These are phyloP conservation scores for Beroe ovata DNA, from an alignment of 37 sponge, comb jelly and placozoan genomes.

Conservation along the genomic window DNA sequence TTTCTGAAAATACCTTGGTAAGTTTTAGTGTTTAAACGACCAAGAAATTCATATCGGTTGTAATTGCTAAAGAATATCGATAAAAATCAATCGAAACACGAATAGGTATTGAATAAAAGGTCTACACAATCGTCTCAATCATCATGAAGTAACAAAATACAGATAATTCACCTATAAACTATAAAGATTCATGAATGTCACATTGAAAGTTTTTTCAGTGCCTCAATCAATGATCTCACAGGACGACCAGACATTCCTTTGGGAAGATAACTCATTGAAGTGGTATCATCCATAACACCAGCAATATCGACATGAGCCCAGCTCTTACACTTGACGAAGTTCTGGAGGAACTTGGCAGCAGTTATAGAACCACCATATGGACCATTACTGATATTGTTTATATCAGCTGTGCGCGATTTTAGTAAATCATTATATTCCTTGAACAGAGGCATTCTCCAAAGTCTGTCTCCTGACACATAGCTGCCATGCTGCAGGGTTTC, in stretches of 20 bases:
- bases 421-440: constrained; percentile 79
- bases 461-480: constrained; percentile 76
- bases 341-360: constrained; percentile 89
- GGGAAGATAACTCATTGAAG: constrained; percentile 26
- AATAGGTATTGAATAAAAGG: no score
- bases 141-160: no score
- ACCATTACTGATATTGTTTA: constrained; percentile 77
- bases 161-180: no score
- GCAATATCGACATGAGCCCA: constrained; percentile 95
- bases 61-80: no score
- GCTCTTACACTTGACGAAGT: constrained; percentile 73
- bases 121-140: no score
- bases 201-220: not conserved
- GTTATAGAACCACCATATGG: constrained; percentile 84
- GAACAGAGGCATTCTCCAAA: constrained; percentile 95
- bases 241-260: constrained; percentile 53
- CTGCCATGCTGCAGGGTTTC: constrained; percentile 72
- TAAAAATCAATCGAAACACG: no score
- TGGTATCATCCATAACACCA: constrained; percentile 81
- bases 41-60: no score
- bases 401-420: constrained; percentile 79
- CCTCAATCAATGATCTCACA: constrained; percentile 24
- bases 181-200: not conserved
- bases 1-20: not conserved
- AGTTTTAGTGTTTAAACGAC: no score